Base-by-base conservation (phyloP, 2,113 vertebrate genomes). In the Lontra canadensis region DNA sequence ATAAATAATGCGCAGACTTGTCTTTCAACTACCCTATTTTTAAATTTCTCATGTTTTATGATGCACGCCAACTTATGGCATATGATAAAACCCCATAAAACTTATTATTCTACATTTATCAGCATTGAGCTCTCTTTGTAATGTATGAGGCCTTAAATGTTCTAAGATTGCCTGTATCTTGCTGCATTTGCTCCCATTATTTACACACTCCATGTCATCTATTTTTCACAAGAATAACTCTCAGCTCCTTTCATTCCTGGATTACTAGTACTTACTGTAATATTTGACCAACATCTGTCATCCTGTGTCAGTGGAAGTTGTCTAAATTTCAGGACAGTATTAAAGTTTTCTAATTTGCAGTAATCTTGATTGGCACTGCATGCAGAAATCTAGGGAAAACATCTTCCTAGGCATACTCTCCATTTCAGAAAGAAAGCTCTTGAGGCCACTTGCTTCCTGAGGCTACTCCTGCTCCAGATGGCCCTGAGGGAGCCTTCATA, bases 1-100 rank as follows among this genome's bases (percentile, higher is more conserved):
- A 98, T 98, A 98, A 98, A 98, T 98, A 98, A 98, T 98, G 97
- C 83, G 94, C 93, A 94, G 93, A 97, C 96, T 96, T 98, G 98
- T 96, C 97, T 98, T 98, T 98, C 95, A 98, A 96, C 95, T 96
- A 94, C 69, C 76, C 21, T 98, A 83, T 55, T 95, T 98, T 98
- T 97, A 98, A 97, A 97, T 96, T 97, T 1, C 6, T 97, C 79
- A 23, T 98, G 98, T 98, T 98, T 99, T 98, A 99, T 96, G 98
- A 98, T 97, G 79, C 89, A 97, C 63, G 92, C 42, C 47, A 96
- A 98, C 96, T 98, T 98, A 98, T 0, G 44, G 73, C 96, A 95
- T 96, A 93, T 88, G 97, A 98, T 98, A 98, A 98, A 97, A 95
- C 81, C 91, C 84, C 73, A 89, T 79, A 98, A 98, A 98, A 97